Base-by-base conservation (phyloP, 92 coral and sea anemone genomes). In the Diadumene lineata region DNA sequence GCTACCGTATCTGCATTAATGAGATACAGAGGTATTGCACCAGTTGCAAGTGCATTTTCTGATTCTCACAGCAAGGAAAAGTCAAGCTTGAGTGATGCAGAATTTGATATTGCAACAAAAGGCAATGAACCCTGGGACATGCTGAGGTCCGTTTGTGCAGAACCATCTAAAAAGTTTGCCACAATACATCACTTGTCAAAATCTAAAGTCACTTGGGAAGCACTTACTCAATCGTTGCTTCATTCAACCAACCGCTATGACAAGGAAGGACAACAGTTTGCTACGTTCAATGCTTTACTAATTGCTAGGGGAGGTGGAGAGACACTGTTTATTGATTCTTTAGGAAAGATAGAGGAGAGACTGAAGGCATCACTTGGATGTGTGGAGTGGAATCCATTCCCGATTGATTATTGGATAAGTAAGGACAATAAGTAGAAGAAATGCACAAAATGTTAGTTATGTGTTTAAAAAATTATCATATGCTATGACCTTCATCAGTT, bases 91-190 rank as follows among this genome's bases (percentile, higher is more conserved):
- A 78, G 56, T 33, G 60, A 43, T 62, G 58, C 31, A 44, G 71
- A 62, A 11, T 46, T 48, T 73, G 81, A 56, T 26, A 71, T 51
- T 34, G 81, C 82, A 21, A 60, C 90, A 18, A 70, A 65, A 62
- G 97, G 97, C 43, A 88, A 82, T 85, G 97, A 91, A 56, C 85
- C 92, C 43, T 91, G 97, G 97, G 97, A 91, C 71, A 91, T 91
- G 90, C 71, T 91, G 26, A 80, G 88, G 32, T 79, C 97, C 55
- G 73, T 91, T 60, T 91, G 97, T 26, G 83, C 97, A 11, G 93
- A 91, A 44, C 93, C 97, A 57, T 81, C 90, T 8, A 88, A 84
- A 73, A 91, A 91, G 72, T 91, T 91, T 85, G 86, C 90, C 19
- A 81, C 97, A 18, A 64, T 88, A 26, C 93, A 91, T 75, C 93